Base-by-base conservation (phyloP, 1,140 invertebrate species). In the Paraescarpia echinospica region DNA sequence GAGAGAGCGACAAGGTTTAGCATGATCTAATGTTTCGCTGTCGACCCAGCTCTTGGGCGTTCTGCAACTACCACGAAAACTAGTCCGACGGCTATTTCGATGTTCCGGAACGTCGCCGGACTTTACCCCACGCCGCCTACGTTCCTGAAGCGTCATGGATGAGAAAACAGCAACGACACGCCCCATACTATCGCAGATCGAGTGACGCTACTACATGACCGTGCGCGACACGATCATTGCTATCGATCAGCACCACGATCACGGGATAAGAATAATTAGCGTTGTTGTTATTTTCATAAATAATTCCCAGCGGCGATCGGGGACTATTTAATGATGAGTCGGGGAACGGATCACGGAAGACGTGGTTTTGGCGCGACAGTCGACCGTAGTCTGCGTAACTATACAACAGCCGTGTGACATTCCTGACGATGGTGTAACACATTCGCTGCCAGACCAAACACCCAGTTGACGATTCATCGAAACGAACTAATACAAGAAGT, bases 251-350 rank as follows among this genome's bases (percentile, higher is more conserved):
- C 59, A 18, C 14, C 59, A 4, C 59, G 59, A 22, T 77, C 59
- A 77, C 59, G 59, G 59, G 59, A 77, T 77, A 77, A 77, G 59
- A 77, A 77, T 77, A 77, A 77, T 77, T 77, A 77, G 59, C 59
- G 59, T 18, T 77, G 59, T 77, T 77, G 14, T 77, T 77, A 77
- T 77, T 77, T 77, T 77, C 59, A 77, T 77, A 77, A 77, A 77
- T 77, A 77, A 77, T 77, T 77, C 59, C 59, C 59, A 77, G 59
- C 59, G 59, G 59, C 22, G 27, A 77, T 31, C 59, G 22, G 59
- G 59, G 59, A 31, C 59, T 77, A 77, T 77, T 77, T 77, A 77
- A 77, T 27, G 59, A 77, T 18, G 59, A 0, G 4, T 0, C 59
- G 9, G 59, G 4, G 59, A 77, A 27, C 59, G 22, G 0, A 77